These are phyloP conservation scores for Nannoperca obscura DNA, from an alignment of 2,797 vertebrate genomes.

Conservation along the genomic window DNA sequence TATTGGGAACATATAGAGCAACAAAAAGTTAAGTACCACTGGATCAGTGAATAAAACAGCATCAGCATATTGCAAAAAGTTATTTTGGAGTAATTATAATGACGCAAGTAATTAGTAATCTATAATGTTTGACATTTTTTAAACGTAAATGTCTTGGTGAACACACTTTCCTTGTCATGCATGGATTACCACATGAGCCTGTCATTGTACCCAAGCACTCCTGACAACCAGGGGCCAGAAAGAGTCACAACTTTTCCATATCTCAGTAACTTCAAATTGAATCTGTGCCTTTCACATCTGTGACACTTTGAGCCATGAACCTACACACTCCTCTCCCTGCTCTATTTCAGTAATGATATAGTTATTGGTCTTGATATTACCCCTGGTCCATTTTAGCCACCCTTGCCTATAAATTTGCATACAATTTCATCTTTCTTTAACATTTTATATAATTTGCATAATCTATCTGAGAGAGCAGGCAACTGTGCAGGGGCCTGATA, in stretches of 20 bases:
- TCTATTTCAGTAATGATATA: constrained; percentile 35
- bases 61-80: not conserved
- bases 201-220: not conserved
- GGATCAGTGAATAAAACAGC: not conserved
- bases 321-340: constrained; percentile 36
- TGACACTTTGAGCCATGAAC: constrained; percentile 49
- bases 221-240: not conserved
- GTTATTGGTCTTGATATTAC: constrained; percentile 34
- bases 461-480: constrained; percentile 37
- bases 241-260: constrained; percentile 18
- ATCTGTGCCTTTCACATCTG: constrained; percentile 6
- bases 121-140: not conserved
- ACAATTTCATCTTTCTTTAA: constrained; percentile 31
- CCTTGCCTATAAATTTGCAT: constrained; percentile 40
- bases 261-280: constrained; percentile 34
- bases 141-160: not conserved
- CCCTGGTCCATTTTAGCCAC: constrained; percentile 29
- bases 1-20: not conserved
- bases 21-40: too few relatives aligned
- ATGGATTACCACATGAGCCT: not conserved
- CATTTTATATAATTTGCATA: constrained; percentile 54
- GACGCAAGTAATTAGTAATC: not conserved
- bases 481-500: constrained; percentile 27
- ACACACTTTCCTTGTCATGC: not conserved
- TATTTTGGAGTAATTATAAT: not conserved